Base-by-base conservation (phyloP, 2,797 vertebrate species). In the Hozukius guyotensis region DNA sequence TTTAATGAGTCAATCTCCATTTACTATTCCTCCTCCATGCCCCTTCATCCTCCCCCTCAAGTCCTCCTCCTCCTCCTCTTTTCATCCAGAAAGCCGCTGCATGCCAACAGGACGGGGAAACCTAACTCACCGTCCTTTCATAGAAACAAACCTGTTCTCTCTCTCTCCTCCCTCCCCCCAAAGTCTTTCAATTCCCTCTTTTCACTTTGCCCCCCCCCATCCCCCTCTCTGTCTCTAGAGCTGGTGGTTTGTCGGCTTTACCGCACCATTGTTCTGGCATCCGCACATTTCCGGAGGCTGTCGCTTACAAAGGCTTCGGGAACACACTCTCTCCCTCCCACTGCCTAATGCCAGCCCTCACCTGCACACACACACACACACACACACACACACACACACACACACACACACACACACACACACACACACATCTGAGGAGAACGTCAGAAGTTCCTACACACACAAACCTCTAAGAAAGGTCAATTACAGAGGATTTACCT, bases 231-330 rank as follows among this genome's bases (percentile, higher is more conserved):
- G 32, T 81, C 78, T 87, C 68, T 55, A 34, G 32, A 80, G 75
- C 80, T 78, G 84, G 53, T 89, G 80, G 89, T 87, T 92, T 65
- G 81, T 62, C 78, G 87, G 88, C 86, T 93, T 92, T 92, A 75
- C 71, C 8, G 42, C 87, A 68, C 89, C 88, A 93, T 96, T 96
- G 94, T 95, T 94, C 91, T 87, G 65, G 10, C 69, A 92, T 89
- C 90, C 67, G 70, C 89, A 87, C 89, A 93, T 89, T 94, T 96
- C 94, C 93, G 90, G 92, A 88, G 89, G 84, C 89, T 85, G 88
- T 24, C 11, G 82, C 87, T 88, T 78, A 86, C 84, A 88, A 88
- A 91, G 75, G 68, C 80, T 59, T 27, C 24, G 75, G 78, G 77
- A 14, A 81, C 89, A 87, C 80, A 71, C 82, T 83, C 78, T 56